A percentile compares a stretch with the other conserved stretches of the same genome.
Evolutionary conservation across 2,113 vertebrate species (phyloP).

Genomic region (Chloropsis hardwickii): DNA sequence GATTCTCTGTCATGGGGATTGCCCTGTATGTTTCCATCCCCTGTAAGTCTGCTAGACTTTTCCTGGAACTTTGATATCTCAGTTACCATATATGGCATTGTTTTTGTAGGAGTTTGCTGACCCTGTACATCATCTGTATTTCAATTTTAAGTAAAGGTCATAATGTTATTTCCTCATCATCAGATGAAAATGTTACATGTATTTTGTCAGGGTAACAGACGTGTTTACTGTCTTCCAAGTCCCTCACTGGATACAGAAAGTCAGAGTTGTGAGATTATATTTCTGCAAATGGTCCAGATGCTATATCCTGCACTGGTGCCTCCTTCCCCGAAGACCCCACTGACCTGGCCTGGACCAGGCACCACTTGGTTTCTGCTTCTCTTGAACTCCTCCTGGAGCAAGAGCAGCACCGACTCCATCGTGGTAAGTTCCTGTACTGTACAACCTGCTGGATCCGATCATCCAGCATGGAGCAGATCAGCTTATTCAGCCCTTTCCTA

Average conservation of each 20-base stretch:
- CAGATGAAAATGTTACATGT: background rate
- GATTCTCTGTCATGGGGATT: background rate
- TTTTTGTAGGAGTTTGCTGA: background rate
- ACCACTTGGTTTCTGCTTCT: background rate
- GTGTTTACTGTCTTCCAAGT: background rate
- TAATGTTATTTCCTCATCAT: background rate
- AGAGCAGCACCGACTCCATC: background rate
- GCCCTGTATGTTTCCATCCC: background rate
- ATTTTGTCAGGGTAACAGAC: background rate
- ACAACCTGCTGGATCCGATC: background rate
- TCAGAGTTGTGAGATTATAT: background rate
- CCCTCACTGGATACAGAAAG: background rate
- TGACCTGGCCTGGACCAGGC: background rate
- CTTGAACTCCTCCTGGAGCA: background rate
- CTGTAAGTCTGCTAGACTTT: background rate
- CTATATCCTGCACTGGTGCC: background rate
- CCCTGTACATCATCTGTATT: background rate
- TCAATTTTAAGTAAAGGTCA: background rate
- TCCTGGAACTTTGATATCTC: background rate
- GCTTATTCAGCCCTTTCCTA: background rate
- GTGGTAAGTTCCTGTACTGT: background rate
- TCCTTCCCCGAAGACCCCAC: background rate
- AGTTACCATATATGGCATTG: fast-evolving
- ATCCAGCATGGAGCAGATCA: background rate
- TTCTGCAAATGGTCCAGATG: background rate